Base-by-base conservation (phyloP, 2,113 vertebrate species). In the Nyctibius bracteatus region DNA sequence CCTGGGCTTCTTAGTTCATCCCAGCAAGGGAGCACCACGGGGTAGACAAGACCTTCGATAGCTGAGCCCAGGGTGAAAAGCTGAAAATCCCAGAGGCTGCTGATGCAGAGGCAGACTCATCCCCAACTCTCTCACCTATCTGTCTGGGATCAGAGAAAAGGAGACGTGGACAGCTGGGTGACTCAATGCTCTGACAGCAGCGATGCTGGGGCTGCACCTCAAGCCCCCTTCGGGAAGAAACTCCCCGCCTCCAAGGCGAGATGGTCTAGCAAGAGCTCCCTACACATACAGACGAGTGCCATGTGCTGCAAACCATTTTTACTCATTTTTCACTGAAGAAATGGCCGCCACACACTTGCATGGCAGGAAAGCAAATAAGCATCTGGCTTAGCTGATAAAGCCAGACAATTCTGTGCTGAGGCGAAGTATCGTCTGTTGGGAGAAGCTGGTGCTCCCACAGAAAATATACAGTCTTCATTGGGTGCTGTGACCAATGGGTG, bases 1-100 rank as follows among this genome's bases (percentile, higher is more conserved):
- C 20, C 66, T 11, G 8, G 62, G 52, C 25, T 73, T 75, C 73
- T 18, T 7, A 10, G 9, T 41, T 28, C 37, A 80, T 30, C 62
- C 58, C 47, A 77, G 58, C 75, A 67, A 61, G 37, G 33, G 30
- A 81, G 68, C 5, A 2, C 8, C 79, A 5, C 14, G 27, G 46
- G 37, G 23, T 16, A 61, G 49, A 63, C 0, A 3, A 59, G 52
- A 35, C 16, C 81, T 88, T 49, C 0, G 0, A 27, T 0, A 55
- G 63, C 18, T 39, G 65, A 83, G 39, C 54, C 49, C 74, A n/a
- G 44, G 81, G 46, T 3, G 10, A 87, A 54, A 86, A 85, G 33
- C 55, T 85, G 31, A 77, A 83, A 82, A 86, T 9, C 77, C 44
- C 91, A 22, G 57, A 39, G 41, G 37, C 0, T 33, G 51, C 10